phyloP scores from a whole-genome alignment of 2,113 vertebrate species.

The Mus pahari region DNA sequence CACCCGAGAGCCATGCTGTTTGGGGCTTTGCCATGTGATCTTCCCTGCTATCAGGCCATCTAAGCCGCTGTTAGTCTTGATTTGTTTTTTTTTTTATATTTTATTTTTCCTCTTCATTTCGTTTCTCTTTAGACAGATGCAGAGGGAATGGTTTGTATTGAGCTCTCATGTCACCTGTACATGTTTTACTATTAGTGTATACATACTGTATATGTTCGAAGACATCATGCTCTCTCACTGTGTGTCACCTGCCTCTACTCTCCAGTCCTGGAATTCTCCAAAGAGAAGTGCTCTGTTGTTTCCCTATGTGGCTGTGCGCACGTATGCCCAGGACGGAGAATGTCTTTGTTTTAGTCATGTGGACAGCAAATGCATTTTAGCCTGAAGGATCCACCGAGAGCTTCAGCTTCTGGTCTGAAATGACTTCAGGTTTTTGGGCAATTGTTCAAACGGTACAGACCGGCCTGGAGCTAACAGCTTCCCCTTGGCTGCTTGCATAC shows the following conservation, averaged over 20 bases:
- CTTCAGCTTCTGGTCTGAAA: background rate
- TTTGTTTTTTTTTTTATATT: background rate
- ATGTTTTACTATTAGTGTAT: background rate
- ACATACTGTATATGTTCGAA: no score
- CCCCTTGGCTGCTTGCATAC: background rate
- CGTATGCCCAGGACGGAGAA: background rate
- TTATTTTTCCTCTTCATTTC: background rate
- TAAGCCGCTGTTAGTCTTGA: background rate
- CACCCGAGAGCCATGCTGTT: background rate
- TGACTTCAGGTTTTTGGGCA: background rate
- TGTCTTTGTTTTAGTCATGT: background rate
- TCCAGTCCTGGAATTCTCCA: background rate
- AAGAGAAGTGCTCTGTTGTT: background rate
- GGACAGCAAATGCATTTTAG: background rate
- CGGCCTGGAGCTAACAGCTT: background rate
- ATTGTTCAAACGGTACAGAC: background rate
- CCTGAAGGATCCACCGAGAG: background rate
- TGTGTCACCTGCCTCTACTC: background rate
- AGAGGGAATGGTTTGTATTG: background rate
- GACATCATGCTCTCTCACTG: conserved; percentile 43
- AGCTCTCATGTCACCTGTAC: background rate
- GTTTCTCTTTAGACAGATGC: background rate
- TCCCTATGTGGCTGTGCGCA: background rate
- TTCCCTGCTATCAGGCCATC: background rate
- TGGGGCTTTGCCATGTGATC: background rate